Evolutionary conservation across 2,888 invertebrate species (phyloP), one percentile per base, ranked within the genome.

Genomic region (Protodeltote pygarga): DNA sequence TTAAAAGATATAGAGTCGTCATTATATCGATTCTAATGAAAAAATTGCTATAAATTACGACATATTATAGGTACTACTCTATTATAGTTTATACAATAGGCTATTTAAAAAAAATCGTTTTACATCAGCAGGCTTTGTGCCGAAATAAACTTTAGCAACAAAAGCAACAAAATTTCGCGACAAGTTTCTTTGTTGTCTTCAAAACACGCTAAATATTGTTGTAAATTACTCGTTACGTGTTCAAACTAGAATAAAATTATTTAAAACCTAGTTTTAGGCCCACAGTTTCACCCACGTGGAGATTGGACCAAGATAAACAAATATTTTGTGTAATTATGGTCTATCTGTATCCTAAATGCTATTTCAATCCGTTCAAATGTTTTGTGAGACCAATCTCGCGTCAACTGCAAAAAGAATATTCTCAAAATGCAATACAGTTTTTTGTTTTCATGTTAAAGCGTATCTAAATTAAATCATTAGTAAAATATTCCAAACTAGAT

Each of bases 381-480:
- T n/a, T n/a, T n/a, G n/a, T n/a, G n/a, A n/a, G n/a, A n/a, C n/a
- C n/a, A n/a, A n/a, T n/a, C n/a, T n/a, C n/a, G n/a, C n/a, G n/a
- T n/a, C n/a, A n/a, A n/a, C n/a, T n/a, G n/a, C n/a, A n/a, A n/a
- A n/a, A n/a, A n/a, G n/a, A n/a, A n/a, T n/a, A n/a, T n/a, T 6
- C 2, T 25, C 8, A 21, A 32, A 28, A 28, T 29, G 29, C 21
- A 20, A 1, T 0, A n/a, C 0, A n/a, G 11, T 29, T 17, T 49
- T 28, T 46, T 10, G 4, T 5, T 23, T 33, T n/a, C 33, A 16
- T 2, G 5, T 2, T 4, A 3, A 48, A 40, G 38, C 33, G 20
- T 45, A 34, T 41, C 47, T 38, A 51, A 55, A 64, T 47, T 29
- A 51, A 65, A 48, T 37, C 39, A 60, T 45, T 40, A 40, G 51